Base-by-base conservation (phyloP, 1,140 invertebrate species). In the Trissolcus basalis region DNA sequence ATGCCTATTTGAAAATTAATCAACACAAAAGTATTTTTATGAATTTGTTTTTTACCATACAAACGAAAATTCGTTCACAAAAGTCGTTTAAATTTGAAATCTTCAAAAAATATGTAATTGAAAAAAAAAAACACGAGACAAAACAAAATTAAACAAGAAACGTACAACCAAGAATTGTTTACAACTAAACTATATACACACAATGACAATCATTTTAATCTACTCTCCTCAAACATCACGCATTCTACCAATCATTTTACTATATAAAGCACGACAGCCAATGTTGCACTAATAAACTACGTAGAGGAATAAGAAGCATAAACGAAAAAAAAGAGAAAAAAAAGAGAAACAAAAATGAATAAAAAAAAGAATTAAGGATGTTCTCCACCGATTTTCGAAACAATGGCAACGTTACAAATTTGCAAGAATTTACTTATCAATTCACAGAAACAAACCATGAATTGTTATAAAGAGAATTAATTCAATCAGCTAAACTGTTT, bases 201-300 rank as follows among this genome's bases (percentile, higher is more conserved):
- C 50, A 54, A 49, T 51, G 16, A 16, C 33, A 58, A 59, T 60
- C 60, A 77, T 67, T 77, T 67, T 44, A 56, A 77, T 67, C 61
- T 47, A 64, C 60, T 49, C 61, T 77, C 67, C 73, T 71, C 56
- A 27, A 61, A 48, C 36, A 49, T 32, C 67, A 71, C 35, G 63
- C 63, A 54, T 71, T 47, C 68, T 71, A 77, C 55, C 61, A 77
- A 68, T 77, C 74, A 71, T 15, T n/a, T n/a, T 56, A 56, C 67
- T 77, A 77, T 56, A 33, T 35, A 53, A 70, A 77, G 73, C 73
- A 61, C 47, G 35, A 13, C 61, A 77, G 45, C 54, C 65, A 77
- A 61, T 56, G 44, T 49, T 68, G 63, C 71, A 54, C 60, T 71
- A 71, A 61, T 9, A 71, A 77, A 61, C 67, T 50, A 69, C 15